These are phyloP conservation scores for Spea hammondii DNA, from an alignment of 2,797 vertebrate genomes.

Conservation along the genomic window DNA sequence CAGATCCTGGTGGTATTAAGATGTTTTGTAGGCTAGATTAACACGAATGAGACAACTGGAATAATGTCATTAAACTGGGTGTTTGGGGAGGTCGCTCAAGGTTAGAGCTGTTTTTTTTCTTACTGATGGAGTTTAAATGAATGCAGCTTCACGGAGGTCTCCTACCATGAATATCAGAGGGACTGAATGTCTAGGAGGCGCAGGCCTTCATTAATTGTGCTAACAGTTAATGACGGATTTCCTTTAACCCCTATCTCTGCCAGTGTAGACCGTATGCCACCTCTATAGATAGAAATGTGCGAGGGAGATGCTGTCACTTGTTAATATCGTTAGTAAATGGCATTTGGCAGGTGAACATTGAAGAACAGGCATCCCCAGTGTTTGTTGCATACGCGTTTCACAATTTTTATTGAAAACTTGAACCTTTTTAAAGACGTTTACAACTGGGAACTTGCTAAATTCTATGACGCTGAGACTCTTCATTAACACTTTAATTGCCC, in stretches of 20 bases:
- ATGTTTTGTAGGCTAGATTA: neutral
- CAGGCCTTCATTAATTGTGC: neutral
- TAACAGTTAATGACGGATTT: neutral
- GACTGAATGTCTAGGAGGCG: neutral
- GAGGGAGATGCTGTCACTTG: no score
- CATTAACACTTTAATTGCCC: no score
- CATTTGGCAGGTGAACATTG: no score
- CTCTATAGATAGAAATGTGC: no score
- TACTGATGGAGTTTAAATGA: neutral
- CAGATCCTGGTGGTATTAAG: neutral
- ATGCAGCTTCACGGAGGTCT: neutral
- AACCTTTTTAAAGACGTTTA: no score
- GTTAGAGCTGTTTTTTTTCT: neutral
- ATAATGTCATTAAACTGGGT: slow-evolving; percentile 5
- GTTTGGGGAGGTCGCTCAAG: neutral
- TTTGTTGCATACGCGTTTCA: no score
- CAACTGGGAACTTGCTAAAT: no score
- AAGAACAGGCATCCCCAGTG: no score
- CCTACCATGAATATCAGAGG: neutral
- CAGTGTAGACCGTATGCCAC: neutral
- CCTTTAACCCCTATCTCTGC: neutral
- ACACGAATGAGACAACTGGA: neutral
- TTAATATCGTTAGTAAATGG: no score
- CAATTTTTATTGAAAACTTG: no score
- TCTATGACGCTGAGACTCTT: no score